A percentile compares a stretch with the other conserved stretches of the same genome.
Evolutionary conservation across 2,797 vertebrate genomes (phyloP).

Genomic region (Chloroceryle inda): DNA sequence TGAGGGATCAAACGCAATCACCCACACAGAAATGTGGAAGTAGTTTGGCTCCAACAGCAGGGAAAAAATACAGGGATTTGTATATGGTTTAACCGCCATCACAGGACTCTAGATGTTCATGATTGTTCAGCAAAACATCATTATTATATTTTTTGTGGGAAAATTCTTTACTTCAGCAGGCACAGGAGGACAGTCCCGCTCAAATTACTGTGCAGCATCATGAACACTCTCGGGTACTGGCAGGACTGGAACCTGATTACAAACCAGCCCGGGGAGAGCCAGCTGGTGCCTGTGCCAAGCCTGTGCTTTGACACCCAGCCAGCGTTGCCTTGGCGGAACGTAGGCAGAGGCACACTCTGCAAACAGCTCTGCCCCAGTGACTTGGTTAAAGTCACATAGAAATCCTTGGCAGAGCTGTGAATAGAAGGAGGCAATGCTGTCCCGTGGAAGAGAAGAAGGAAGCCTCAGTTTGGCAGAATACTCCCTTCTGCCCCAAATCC

Average conservation of each 20-base stretch:
- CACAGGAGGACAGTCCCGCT: background rate
- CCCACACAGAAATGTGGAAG: constrained; percentile 21
- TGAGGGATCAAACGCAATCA: background rate
- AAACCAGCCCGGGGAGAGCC: background rate
- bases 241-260: background rate
- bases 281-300: background rate
- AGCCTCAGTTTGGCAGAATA: background rate
- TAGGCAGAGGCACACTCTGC: background rate
- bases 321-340: constrained; percentile 3
- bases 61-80: background rate
- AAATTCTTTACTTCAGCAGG: background rate
- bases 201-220: background rate
- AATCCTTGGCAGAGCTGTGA: background rate
- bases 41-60: background rate
- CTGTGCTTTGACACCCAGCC: background rate
- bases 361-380: constrained; percentile 9
- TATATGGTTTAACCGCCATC: background rate
- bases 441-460: background rate
- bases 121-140: background rate
- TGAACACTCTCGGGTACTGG: background rate
- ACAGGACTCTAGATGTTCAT: background rate
- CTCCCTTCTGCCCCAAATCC: background rate
- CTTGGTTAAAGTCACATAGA: background rate
- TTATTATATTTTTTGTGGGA: background rate
- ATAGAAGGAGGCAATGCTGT: background rate